phyloP scores from a whole-genome alignment of 2,797 vertebrate species.

The Rhincodon typus region DNA sequence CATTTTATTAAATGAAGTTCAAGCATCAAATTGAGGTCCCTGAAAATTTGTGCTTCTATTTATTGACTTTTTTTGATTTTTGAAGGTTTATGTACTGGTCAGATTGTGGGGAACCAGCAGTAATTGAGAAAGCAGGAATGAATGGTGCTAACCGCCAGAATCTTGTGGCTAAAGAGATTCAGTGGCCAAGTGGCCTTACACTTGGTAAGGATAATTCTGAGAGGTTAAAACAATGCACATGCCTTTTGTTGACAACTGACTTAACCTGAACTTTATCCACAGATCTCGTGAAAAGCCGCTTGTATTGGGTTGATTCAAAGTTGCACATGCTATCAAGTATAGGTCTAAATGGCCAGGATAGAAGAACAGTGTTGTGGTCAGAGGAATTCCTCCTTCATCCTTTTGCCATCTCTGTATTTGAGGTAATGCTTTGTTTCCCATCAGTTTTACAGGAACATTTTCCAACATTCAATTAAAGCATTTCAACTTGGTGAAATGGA shows the following conservation, averaged over 20 bases:
- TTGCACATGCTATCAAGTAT: conserved; percentile 88
- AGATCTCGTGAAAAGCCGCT: conserved; percentile 89
- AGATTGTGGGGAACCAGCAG: conserved; percentile 95
- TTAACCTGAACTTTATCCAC: conserved; percentile 27
- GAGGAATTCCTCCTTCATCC: conserved; percentile 84
- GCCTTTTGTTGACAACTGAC: neutral
- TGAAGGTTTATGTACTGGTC: conserved; percentile 93
- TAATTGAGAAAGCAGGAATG: conserved; percentile 97
- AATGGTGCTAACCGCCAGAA: conserved; percentile 84
- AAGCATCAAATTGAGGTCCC: no score
- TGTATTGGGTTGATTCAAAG: conserved; percentile 99
- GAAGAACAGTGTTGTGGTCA: conserved; percentile 84
- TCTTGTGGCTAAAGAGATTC: conserved; percentile 84
- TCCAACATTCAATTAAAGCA: no score
- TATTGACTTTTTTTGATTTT: neutral
- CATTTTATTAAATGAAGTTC: no score
- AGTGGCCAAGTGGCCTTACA: conserved; percentile 94
- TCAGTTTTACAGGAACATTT: no score
- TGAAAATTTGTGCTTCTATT: no score
- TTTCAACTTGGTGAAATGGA: no score
- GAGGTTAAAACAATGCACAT: neutral
- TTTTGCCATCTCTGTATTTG: conserved; percentile 88
- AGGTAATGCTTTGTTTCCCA: conserved; percentile 61
- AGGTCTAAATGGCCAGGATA: conserved; percentile 89
- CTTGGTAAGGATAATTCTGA: conserved; percentile 66